Base-by-base conservation (phyloP, 1,140 invertebrate genomes). In the Bicyclus anynana region DNA sequence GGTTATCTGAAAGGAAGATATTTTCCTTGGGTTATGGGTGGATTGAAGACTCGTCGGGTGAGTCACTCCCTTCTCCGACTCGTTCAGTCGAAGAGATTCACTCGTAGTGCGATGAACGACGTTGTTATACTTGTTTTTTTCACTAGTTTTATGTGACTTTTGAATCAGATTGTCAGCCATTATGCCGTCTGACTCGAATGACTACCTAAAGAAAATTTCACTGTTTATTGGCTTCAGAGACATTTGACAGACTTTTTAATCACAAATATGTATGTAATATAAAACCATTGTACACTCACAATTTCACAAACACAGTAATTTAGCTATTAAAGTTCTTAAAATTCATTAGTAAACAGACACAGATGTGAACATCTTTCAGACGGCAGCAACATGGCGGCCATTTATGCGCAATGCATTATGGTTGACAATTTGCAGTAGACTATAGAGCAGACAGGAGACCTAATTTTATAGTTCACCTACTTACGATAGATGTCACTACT, bases 1-100 rank as follows among this genome's bases (percentile, higher is more conserved):
- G 80, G 96, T 98, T 76, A 98, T 97, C 91, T 97, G 96, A 90
- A 98, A 98, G 52, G 96, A 97, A 77, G 94, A 95, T 76, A 95
- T 90, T 95, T 95, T 90, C 95, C 95, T 74, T 91, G 87, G 82
- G 81, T 89, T 89, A 85, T 89, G 86, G 73, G 85, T 80, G 77
- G 80, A 82, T 81, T 86, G 87, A 67, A 89, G 88, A 75, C 80
- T 88, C 72, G 84, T 87, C 69, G 84, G 87, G 73, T 89, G 88
- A 80, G 82, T 83, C 80, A 89, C 80, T 80, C 83, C 82, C 87
- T 89, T 91, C 67, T 92, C 91, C 61, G 90, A 87, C 65, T 92
- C 92, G 62, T 91, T 91, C 53, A 94, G 82, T 50, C 94, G 91
- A 79, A 94, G 91, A 84, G 93, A 94, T 87, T 94, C 94, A 85